Base-by-base conservation (phyloP, 2,797 vertebrate species). In the Apogon talboti region DNA sequence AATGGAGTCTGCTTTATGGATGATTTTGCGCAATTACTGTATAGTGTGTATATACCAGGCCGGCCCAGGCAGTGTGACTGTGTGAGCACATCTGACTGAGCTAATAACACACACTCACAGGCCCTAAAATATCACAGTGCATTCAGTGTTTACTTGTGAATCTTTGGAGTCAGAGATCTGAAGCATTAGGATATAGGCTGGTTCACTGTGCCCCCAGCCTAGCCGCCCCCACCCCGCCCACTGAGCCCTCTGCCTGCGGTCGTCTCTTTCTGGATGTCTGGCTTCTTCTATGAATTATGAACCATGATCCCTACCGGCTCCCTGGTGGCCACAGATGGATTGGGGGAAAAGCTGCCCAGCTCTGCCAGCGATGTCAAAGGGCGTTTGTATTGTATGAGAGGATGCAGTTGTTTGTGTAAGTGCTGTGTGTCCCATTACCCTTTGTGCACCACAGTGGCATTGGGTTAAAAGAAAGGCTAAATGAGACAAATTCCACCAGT, bases 251-350 rank as follows among this genome's bases (percentile, higher is more conserved):
- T 48, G 71, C 84, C 79, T 55, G 60, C 59, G 81, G 83, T 75
- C 76, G 76, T 79, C 75, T 86, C 77, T 83, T 81, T 78, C 59
- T 67, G 78, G 78, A 85, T 74, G 89, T 91, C 91, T 92, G 81
- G 74, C 71, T 79, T 61, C 61, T 44, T 78, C 81, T 78, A 92
- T 94, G 89, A 94, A 94, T 94, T 93, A 94, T 94, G 89, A 92
- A 94, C 82, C 66, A 77, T 76, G 79, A 90, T 84, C 90, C 86
- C 86, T 70, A 61, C 66, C 67, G 79, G 86, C 85, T 83, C 81
- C 84, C 80, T 55, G 51, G 76, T 58, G 77, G 63, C 87, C 76
- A 62, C 71, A 81, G 84, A 87, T 89, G 87, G 82, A 87, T 83
- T 80, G 71, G 69, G 73, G 74, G 79, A 35, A 82, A 72, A 74